Percentiles rank a stretch among this genome's conserved stretches.
These are phyloP conservation scores for Iphiclides podalirius DNA, from an alignment of 2,888 invertebrate genomes.

Conservation along the genomic window DNA sequence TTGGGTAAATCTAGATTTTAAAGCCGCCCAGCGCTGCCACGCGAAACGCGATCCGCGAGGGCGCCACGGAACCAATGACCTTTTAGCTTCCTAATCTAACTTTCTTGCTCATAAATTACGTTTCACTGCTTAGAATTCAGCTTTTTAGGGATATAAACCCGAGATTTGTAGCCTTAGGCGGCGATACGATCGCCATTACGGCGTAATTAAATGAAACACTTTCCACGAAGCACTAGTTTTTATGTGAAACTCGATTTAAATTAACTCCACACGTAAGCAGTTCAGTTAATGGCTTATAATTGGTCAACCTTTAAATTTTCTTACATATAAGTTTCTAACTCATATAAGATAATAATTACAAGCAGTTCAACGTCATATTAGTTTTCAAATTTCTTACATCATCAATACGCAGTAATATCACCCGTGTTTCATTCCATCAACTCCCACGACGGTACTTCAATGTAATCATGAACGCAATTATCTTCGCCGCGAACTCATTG, in stretches of 20 bases:
- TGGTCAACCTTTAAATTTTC: no score
- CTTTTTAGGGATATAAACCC: slow-evolving; percentile 3
- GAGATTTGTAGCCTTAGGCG: not conserved
- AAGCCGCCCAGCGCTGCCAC: not conserved
- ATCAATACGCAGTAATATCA: no score
- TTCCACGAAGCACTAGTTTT: not conserved
- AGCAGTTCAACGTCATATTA: no score
- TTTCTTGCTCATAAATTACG: slow-evolving; percentile 4
- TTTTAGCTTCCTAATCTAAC: slow-evolving; percentile 4
- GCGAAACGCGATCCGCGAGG: not conserved
- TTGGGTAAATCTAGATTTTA: slow-evolving; percentile 2
- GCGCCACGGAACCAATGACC: not conserved
- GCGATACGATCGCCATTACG: not conserved
- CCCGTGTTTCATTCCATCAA: no score
- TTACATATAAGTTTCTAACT: no score
- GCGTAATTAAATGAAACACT: not conserved
- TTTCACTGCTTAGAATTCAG: slow-evolving; percentile 1
- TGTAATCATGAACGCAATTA: no score
- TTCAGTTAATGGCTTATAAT: not conserved
- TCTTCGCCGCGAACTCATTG: no score
- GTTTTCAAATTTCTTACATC: no score
- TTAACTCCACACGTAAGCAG: not conserved
- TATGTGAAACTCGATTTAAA: not conserved
- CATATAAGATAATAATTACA: no score
- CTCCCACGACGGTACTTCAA: no score